Base-by-base conservation (phyloP, 23 tunicate species). In the Halocynthia roretzi region DNA sequence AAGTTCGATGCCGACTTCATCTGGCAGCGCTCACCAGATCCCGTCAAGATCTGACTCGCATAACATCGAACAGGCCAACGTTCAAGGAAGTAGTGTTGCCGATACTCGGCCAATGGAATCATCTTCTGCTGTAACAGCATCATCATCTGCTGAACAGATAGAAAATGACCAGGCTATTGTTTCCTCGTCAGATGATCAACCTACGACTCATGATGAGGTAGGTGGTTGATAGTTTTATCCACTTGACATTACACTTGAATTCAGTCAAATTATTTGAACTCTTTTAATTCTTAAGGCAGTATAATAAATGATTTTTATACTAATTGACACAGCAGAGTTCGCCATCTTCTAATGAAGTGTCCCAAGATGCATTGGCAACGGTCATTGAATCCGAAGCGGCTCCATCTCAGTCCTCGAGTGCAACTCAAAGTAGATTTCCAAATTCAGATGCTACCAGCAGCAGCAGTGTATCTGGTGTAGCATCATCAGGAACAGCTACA, bases 91-190 rank as follows among this genome's bases (percentile, higher is more conserved):
- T 64, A 74, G 78, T n/a, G 12, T 64, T 20, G 56, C 78, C 0
- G 78, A 74, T 56, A 64, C 22, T 8, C 49, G 14, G 11, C 56
- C 55, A 54, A 21, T 64, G 55, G 78, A 22, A 21, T 71, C 76
- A n/a, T 74, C 78, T 50, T 52, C 56, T 54, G 62, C 31, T 10
- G 78, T 50, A 10, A 74, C 56, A n/a, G 15, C 50, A 19, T 76
- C 58, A 5, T 9, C 82, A 14, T n/a, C 51, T 58, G 51, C 77
- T 8, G 91, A 80, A 49, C 83, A 48, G 14, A 62, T 73, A 5
- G 96, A 89, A 53, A 85, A 78, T 51, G 96, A 89, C 54, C 81
- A 83, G 57, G 96, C 96, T 8, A 89, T 89, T 22, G 96, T 89
- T 44, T 89, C 96, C 5, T 88, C 95, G 0, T 89, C 96, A 15